Base-by-base conservation (phyloP, 2,888 invertebrate species). In the Caenorhabditis becei region DNA sequence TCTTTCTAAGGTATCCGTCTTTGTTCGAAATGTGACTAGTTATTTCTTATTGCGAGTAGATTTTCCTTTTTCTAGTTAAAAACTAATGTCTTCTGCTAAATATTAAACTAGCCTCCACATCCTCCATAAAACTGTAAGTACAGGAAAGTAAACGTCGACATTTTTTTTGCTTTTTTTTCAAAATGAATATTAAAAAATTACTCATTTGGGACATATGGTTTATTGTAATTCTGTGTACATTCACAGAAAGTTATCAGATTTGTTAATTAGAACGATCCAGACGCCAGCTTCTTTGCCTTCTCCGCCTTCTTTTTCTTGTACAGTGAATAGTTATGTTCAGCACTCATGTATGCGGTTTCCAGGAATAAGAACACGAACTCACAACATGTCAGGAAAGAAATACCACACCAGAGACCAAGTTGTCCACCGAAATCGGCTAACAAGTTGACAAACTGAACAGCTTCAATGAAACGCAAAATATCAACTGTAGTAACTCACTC, bases 391-490 rank as follows among this genome's bases (percentile, higher is more conserved):
- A 90, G 62, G 71, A 90, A 87, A 14, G 88, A 88, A 20, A 90
- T 87, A 7, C 90, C 90, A 41, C 87, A 88, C 89, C 89, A 89
- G 11, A 89, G 61, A 26, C 89, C 89, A 11, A 87, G 80, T 77
- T 89, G 89, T n/a, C 89, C 89, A 47, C 90, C 90, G 54, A 90
- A 89, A 88, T 90, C 90, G 75, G 90, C 89, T 62, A 90, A 84
- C 77, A 90, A 82, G 65, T 90, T 90, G 53, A 90, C 89, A 41
- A 89, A 82, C 89, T 89, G 62, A 62, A 89, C 80, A 11, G n/a
- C n/a, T n/a, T n/a, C n/a, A n/a, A n/a, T n/a, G n/a, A n/a, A n/a
- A n/a, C n/a, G n/a, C n/a, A n/a, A n/a, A n/a, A n/a, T n/a, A n/a
- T n/a, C n/a, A n/a, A n/a, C n/a, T n/a, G n/a, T n/a, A n/a, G n/a